Percentiles rank a stretch among this genome's conserved stretches.
Evolutionary conservation across 1,140 invertebrate species (phyloP).

Genomic region (silkworm (Bombyx mori)): ASM3026992v2 NC_085112.1:5115001-5115500

Average conservation of each 20-base stretch:
- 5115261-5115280: slow-evolving; percentile 63
- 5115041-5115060: slow-evolving; percentile 47
- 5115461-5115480: slow-evolving; percentile 54
- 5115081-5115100: slow-evolving; percentile 69
- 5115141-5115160: slow-evolving; percentile 70
- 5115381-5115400: slow-evolving; percentile 59
- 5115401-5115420: slow-evolving; percentile 65
- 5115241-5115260: slow-evolving; percentile 66
- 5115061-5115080: slow-evolving; percentile 62
- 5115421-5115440: slow-evolving; percentile 70
- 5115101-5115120: slow-evolving; percentile 70
- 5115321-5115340: slow-evolving; percentile 42
- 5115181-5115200: slow-evolving; percentile 57
- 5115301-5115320: slow-evolving; percentile 60
- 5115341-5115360: slow-evolving; percentile 60
- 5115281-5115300: slow-evolving; percentile 60
- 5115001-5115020: background rate
- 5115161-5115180: slow-evolving; percentile 49
- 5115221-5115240: slow-evolving; percentile 70
- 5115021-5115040: slow-evolving; percentile 14
- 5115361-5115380: slow-evolving; percentile 39
- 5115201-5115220: slow-evolving; percentile 54
- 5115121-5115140: slow-evolving; percentile 73
- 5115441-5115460: slow-evolving; percentile 55
- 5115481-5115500: slow-evolving; percentile 24